Evolutionary conservation across 1,140 invertebrate genomes (phyloP), one percentile per base, ranked within the genome.

Genomic region (Macrosteles quadrilineatus): DNA sequence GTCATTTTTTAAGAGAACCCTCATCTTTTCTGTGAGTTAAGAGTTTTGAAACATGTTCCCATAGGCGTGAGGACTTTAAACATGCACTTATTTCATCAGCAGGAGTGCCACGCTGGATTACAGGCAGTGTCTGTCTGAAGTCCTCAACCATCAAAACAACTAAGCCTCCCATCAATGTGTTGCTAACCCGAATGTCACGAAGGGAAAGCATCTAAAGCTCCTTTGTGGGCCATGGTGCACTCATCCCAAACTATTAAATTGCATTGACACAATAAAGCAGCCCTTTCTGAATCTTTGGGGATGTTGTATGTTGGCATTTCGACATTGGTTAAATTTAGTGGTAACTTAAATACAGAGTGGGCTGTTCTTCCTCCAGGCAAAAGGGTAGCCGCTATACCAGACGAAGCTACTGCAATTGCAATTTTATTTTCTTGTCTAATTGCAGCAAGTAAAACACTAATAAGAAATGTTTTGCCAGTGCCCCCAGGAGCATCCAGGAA

Each of bases 361-460:
- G 76, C 75, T 65, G 77, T 78, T 74, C 74, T 68, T n/a, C 80
- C 81, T 70, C 78, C 80, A 43, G 76, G 72, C 25, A 84, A 57
- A 62, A 83, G 76, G 67, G 79, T 82, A 45, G 82, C 78, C 29
- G 81, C 81, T 70, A 84, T 83, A 36, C 81, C 81, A 27, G 78
- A 81, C n/a, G 79, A 82, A n/a, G 83, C 82, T 3, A 80, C 69
- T 3, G 78, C 77, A 25, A 83, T 47, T 32, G 77, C 77, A 63
- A 78, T 75, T 36, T 71, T 31, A 29, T 75, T 68, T 45, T 75
- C 0, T 12, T 47, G 71, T 70, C 75, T 67, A 9, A 80, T 62
- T 30, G 64, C 36, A 14, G 73, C 73, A 27, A 79, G 63, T 14
- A 79, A 68, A 21, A 77, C 21, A n/a, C 74, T 75, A 12, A 76